Base-by-base conservation (phyloP, 1,140 invertebrate genomes). In the Camponotus floridanus region DNA sequence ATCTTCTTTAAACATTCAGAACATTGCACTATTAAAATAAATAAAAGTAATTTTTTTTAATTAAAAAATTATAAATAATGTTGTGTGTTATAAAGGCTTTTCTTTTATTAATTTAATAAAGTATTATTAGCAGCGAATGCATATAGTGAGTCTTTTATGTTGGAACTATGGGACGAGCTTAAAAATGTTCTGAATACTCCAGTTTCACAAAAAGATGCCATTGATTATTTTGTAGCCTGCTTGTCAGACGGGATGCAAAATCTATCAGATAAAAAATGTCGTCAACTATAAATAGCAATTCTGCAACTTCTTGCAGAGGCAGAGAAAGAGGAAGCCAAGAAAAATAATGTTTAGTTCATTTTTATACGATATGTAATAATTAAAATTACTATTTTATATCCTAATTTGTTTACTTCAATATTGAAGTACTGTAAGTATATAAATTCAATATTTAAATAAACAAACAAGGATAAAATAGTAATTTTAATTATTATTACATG, bases 271-370 rank as follows among this genome's bases (percentile, higher is more conserved):
- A 48, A 45, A 15, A 70, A 26, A 48, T 48, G 0, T 70, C 21
- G 67, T 48, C 5, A 1, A 48, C 1, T 70, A 48, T 42, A 70
- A 48, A 70, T 70, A 70, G 21, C n/a, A 48, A 70, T 70, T 13
- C 13, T 70, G 67, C 67, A 70, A 21, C 67, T 70, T 48, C 39
- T 70, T 70, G 18, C 67, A 70, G 11, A 70, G 3, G 67, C 67
- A 45, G 67, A 70, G n/a, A n/a, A n/a, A 11, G 13, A 70, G 67
- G 39, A 70, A 70, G 21, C 21, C 42, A 48, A 15, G 31, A 1
- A 26, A 65, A 65, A 39, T 39, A 65, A 39, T 65, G 0, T 0
- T 59, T 59, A 21, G 2, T 65, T n/a, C 39, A n/a, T 2, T 65
- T 65, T 67, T 18, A 51, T 33, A 65, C 8, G 55, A n/a, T 2